Evolutionary conservation across 2,113 vertebrate species (phyloP), one percentile per base, ranked within the genome.

Genomic region (Puntigrus tetrazona): DNA sequence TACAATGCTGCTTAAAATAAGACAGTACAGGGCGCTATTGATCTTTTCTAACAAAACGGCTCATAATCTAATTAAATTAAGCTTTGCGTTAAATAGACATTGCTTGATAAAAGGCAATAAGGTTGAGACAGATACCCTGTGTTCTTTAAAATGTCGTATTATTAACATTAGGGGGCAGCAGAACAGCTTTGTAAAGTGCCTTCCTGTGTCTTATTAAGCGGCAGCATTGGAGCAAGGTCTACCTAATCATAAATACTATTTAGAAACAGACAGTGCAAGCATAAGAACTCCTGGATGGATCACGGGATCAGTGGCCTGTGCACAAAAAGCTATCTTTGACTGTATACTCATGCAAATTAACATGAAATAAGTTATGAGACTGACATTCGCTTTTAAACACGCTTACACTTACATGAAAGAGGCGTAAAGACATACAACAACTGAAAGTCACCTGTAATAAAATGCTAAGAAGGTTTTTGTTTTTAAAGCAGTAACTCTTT

Each of bases 111-210:
- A 85, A 72, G 74, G 83, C 59, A 29, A 13, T 4, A 45, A 38
- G 67, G 25, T 75, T 25, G 20, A 14, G 29, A 47, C 27, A 10
- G 10, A 74, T 61, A 65, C 27, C 41, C 34, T 80, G 84, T 85
- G 69, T 13, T 75, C 14, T 3, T 38, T 47, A 18, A 79, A 80
- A 13, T n/a, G 20, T 47, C 10, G 13, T 25, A 50, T 38, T 22
- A n/a, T 43, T 18, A 65, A 45, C 84, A 81, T 69, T 45, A 81
- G 84, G 36, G 78, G 84, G 84, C 84, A 85, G 84, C 78, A 85
- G 29, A 73, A 72, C 31, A 72, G 67, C 41, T 85, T 80, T 73
- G 16, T 79, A 55, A 78, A 63, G 38, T 67, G 25, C 59, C 16
- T 80, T 47, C 41, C 52, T 55, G 31, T 78, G 38, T 43, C 38